These are phyloP conservation scores for Larimichthys polyactis DNA, from an alignment of 2,113 vertebrate genomes.

Conservation along the genomic window DNA sequence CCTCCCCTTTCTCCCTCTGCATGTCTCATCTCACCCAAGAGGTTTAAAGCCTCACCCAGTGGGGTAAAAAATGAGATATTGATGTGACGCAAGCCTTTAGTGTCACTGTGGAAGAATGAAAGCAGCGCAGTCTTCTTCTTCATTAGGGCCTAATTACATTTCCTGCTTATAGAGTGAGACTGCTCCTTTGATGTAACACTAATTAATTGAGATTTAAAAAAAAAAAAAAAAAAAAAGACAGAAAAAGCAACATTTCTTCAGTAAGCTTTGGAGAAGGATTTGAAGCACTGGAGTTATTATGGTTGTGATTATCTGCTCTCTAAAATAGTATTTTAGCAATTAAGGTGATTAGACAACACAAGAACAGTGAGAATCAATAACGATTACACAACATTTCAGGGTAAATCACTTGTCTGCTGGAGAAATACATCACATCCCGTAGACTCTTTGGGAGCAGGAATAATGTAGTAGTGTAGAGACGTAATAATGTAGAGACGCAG, in stretches of 20 bases:
- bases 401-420: slow-evolving; percentile 33
- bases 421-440: slow-evolving; percentile 26
- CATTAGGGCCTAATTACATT: slow-evolving; percentile 74
- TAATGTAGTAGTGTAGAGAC: too few species aligned
- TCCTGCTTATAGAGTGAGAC: slow-evolving; percentile 60
- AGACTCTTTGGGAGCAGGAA: neutral
- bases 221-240: neutral
- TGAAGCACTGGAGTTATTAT: slow-evolving; percentile 51
- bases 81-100: slow-evolving; percentile 57
- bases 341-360: slow-evolving; percentile 56
- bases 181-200: slow-evolving; percentile 67
- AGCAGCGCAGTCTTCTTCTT: slow-evolving; percentile 55
- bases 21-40: slow-evolving; percentile 47
- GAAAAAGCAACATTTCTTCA: slow-evolving; percentile 42
- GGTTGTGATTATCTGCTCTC: slow-evolving; percentile 55
- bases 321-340: slow-evolving; percentile 57
- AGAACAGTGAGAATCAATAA: slow-evolving; percentile 58
- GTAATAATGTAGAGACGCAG: slow-evolving; percentile 14
- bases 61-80: slow-evolving; percentile 30
- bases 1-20: neutral
- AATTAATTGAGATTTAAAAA: slow-evolving; percentile 66
- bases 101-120: slow-evolving; percentile 54
- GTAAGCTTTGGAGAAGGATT: slow-evolving; percentile 60
- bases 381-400: slow-evolving; percentile 42
- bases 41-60: slow-evolving; percentile 55